Base-by-base conservation (phyloP, 2,797 vertebrate genomes). In the Crax fasciolata region DNA sequence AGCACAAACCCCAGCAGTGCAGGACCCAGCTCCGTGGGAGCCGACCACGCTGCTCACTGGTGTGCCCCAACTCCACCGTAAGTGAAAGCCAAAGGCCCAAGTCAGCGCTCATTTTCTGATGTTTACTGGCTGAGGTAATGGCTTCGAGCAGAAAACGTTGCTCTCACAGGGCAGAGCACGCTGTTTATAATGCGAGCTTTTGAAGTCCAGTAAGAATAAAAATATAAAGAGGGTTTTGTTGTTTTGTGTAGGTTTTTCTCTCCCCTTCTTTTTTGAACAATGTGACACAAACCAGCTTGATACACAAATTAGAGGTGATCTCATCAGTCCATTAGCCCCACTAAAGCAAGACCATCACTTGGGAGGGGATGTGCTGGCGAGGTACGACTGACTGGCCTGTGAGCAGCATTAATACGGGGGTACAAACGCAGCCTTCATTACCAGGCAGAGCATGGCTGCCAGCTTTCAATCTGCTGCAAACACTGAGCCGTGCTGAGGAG, bases 301-400 rank as follows among this genome's bases (percentile, higher is more conserved):
- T 93, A 82, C 49, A 95, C 97, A 95, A 95, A 97, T 94, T 76
- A 81, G 94, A 96, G 95, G 89, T 97, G 97, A 98, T 97, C 95
- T 97, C 96, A 97, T 97, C 97, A 94, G 95, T 90, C 96, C 95
- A 83, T 79, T 78, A 80, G 94, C 92, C 86, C 88, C 74, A 30
- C 90, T 90, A 87, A 91, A 96, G 84, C 55, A 41, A 91, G 93
- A 38, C 92, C 95, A 92, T 94, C 58, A n/a, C 91, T 90, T 39
- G 93, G 65, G n/a, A 97, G 93, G 97, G 96, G 97, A 97, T 97
- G 97, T 95, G 96, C 91, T 74, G 91, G 95, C 79, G 39, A 94
- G 97, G 93, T 75, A 87, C 27, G 48, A 77, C 91, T 67, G 96
- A 89, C 67, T 96, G 94, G 84, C 84, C 95, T 94, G 86, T 8